These are phyloP conservation scores for Campoplex nolae DNA, from an alignment of 2,888 invertebrate species.

Conservation along the genomic window DNA sequence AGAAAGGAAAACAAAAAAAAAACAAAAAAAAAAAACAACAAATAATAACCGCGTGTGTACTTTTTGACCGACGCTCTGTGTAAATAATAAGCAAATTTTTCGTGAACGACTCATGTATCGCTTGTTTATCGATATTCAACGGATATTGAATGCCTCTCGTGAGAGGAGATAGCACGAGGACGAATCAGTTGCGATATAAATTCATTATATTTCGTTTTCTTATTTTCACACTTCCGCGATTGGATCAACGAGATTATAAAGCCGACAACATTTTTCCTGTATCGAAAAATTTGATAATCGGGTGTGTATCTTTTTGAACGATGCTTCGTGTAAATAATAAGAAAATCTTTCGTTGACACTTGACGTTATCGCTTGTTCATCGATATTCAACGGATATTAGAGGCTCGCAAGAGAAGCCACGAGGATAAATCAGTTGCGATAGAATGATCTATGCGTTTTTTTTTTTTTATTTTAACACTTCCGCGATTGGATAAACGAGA, in stretches of 20 bases:
- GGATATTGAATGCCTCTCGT: not conserved
- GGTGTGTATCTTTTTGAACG: conserved; percentile 55
- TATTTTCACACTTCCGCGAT: conserved; percentile 57
- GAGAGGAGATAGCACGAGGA: not conserved
- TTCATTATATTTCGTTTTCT: conserved; percentile 48
- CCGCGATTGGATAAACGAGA: conserved; percentile 15
- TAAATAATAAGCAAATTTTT: conserved; percentile 64
- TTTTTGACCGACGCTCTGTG: conserved; percentile 66
- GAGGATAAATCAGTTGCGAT: not conserved
- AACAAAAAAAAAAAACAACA: not conserved
- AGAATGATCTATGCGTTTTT: conserved; percentile 44
- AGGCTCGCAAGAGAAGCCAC: not conserved
- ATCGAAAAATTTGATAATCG: conserved; percentile 17
- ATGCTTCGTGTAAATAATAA: too few relatives aligned
- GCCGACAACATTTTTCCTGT: not conserved
- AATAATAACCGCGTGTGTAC: conserved; percentile 50
- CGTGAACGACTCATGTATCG: conserved; percentile 56
- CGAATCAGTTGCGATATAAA: not conserved
- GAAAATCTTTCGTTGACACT: conserved; percentile 43
- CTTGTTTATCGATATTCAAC: conserved; percentile 54
- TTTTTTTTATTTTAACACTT: conserved; percentile 56
- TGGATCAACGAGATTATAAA: not conserved
- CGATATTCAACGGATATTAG: conserved; percentile 34
- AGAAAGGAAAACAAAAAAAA: not conserved
- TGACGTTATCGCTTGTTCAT: conserved; percentile 59